A percentile compares a stretch with the other conserved stretches of the same genome.
Conservation (phyloP, 2,797 vertebrate genomes). For the Heterohyrax brucei region DNA sequence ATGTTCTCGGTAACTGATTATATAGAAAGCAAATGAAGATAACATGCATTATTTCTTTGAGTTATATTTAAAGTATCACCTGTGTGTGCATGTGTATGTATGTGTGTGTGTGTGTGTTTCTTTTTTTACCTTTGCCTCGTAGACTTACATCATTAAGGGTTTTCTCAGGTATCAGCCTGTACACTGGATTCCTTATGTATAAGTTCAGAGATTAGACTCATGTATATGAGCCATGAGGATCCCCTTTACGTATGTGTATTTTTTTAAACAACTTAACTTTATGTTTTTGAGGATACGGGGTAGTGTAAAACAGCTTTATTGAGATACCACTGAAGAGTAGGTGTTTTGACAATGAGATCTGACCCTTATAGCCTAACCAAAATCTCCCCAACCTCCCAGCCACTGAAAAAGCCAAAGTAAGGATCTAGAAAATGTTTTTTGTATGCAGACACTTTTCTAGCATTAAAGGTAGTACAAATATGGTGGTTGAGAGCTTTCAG, state of each 20-base stretch:
- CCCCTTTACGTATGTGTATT: not conserved
- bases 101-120: too few relatives aligned
- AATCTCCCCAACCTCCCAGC: too few relatives aligned
- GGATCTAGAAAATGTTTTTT: not conserved
- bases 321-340: too few relatives aligned
- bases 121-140: not conserved
- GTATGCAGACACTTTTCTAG: not conserved
- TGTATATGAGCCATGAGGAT: not conserved
- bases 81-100: too few relatives aligned
- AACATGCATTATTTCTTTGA: not conserved
- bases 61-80: not conserved
- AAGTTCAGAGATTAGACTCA: not conserved
- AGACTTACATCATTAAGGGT: not conserved
- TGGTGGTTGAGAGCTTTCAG: not conserved
- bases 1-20: not conserved
- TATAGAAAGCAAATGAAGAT: not conserved
- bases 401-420: not conserved
- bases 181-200: not conserved
- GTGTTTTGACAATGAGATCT: too few relatives aligned
- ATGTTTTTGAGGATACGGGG: too few relatives aligned
- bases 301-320: too few relatives aligned
- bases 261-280: not conserved
- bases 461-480: not conserved
- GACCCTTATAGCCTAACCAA: too few relatives aligned
- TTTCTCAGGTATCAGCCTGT: not conserved